phyloP scores from a whole-genome alignment of 2,797 vertebrate genomes.

The Lindbergichthys nudifrons region DNA sequence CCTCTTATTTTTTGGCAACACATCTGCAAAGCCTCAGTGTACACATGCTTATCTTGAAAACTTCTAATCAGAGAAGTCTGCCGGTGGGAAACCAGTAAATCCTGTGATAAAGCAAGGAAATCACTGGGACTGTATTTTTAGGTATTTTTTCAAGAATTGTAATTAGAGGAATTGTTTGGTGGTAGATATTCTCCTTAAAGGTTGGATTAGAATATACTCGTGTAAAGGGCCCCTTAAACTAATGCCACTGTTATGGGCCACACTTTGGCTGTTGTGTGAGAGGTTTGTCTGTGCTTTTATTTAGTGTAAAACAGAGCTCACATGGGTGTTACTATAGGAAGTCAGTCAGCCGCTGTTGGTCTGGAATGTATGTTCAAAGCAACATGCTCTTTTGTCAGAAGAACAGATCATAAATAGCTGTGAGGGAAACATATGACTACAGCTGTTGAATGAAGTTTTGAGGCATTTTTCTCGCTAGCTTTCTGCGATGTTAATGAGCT shows the following conservation, averaged over 20 bases:
- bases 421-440: neutral
- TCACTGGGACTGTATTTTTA: neutral
- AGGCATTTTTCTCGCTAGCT: constrained; percentile 11
- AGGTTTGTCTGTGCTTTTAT: neutral
- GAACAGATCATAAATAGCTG: neutral
- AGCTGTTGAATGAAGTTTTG: constrained; percentile 11
- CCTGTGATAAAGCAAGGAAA: neutral
- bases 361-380: neutral
- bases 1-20: constrained; percentile 6
- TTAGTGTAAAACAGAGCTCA: neutral
- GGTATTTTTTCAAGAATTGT: neutral
- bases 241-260: constrained; percentile 3
- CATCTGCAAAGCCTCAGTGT: constrained; percentile 1
- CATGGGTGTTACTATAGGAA: neutral
- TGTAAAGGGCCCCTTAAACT: too few species aligned
- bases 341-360: neutral
- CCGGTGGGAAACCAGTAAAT: constrained; percentile 29
- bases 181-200: neutral
- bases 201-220: too few species aligned
- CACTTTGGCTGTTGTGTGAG: neutral
- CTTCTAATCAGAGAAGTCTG: constrained; percentile 35
- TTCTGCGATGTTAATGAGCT: constrained; percentile 23
- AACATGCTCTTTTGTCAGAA: neutral
- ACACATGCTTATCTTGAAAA: constrained; percentile 30
- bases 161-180: neutral